A percentile compares a stretch with the other conserved stretches of the same genome.
phyloP scores from a whole-genome alignment of 2,797 vertebrate genomes.

The Propithecus deckenii region DNA sequence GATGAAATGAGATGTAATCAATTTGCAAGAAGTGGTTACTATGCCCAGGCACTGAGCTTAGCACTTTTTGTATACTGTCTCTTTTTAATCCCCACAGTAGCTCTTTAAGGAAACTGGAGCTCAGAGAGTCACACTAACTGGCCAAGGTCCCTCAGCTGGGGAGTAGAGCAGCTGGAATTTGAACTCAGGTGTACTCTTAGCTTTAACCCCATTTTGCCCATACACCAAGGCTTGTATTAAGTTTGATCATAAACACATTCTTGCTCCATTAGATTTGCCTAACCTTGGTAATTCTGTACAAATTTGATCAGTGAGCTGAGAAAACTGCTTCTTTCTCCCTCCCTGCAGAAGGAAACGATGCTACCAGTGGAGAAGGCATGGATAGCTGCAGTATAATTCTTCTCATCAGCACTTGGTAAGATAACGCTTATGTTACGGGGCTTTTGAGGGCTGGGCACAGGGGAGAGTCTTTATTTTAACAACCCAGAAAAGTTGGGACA shows the following conservation, averaged over 20 bases:
- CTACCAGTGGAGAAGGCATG: background rate
- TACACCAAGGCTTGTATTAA: background rate
- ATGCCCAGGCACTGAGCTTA: background rate
- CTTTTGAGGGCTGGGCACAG: accelerated
- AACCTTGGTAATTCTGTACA: background rate
- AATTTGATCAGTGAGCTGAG: background rate
- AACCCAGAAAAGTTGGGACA: background rate
- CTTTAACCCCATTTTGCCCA: background rate
- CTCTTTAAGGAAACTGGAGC: background rate
- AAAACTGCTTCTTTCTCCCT: background rate
- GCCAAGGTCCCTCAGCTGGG: background rate
- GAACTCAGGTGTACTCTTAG: background rate
- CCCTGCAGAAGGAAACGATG: background rate
- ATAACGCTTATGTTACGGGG: background rate
- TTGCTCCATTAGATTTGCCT: background rate
- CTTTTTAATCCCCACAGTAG: background rate
- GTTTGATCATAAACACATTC: background rate
- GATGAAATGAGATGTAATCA: background rate
- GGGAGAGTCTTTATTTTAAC: background rate
- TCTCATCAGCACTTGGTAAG: background rate
- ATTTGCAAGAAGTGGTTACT: background rate
- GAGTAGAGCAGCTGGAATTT: background rate
- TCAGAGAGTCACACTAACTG: background rate
- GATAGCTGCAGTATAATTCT: background rate
- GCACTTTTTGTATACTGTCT: background rate